Evolutionary conservation across 2,888 invertebrate species (phyloP), one percentile per base, ranked within the genome.

Genomic region (Tubulanus polymorphus): DNA sequence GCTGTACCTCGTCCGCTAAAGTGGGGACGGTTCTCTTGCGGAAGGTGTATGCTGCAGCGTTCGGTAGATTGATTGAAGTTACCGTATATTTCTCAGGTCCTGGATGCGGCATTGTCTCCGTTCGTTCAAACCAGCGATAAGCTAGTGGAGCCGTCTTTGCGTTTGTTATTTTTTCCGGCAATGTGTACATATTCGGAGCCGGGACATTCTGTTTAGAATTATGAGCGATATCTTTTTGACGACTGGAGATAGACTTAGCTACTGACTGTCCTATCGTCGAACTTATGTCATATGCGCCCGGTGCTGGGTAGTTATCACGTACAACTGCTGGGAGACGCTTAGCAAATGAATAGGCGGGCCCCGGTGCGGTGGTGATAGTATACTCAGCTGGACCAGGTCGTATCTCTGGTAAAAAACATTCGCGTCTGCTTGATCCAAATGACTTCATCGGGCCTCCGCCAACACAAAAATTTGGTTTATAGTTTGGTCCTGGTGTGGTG

Each of bases 211-310:
- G n/a, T n/a, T n/a, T n/a, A n/a, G n/a, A n/a, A n/a, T n/a, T n/a
- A n/a, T n/a, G n/a, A n/a, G n/a, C n/a, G n/a, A n/a, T n/a, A n/a
- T n/a, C n/a, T n/a, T n/a, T n/a, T n/a, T n/a, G 37, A 25, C 57
- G 37, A 29, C 49, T 29, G 26, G 30, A 20, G 6, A 57, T 49
- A 12, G 53, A 54, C 50, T 57, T 57, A 32, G 57, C 54, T 48
- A 29, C n/a, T 6, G 57, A 53, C 25, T 57, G 48, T 23, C 57
- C 57, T n/a, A 57, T 50, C 2, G 57, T 57, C 5, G 54, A 54
- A 3, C 54, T 54, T n/a, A 54, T 37, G 20, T 54, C 50, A 35
- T 57, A 57, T 25, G 57, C 37, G 8, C 50, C 53, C 20, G 57
- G 57, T 8, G 52, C 57, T 29, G 57, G 57, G 15, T 30, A 48